These are phyloP conservation scores for Zaprionus davidi DNA, from an alignment of 1,140 invertebrate genomes.

Conservation along the genomic window DNA sequence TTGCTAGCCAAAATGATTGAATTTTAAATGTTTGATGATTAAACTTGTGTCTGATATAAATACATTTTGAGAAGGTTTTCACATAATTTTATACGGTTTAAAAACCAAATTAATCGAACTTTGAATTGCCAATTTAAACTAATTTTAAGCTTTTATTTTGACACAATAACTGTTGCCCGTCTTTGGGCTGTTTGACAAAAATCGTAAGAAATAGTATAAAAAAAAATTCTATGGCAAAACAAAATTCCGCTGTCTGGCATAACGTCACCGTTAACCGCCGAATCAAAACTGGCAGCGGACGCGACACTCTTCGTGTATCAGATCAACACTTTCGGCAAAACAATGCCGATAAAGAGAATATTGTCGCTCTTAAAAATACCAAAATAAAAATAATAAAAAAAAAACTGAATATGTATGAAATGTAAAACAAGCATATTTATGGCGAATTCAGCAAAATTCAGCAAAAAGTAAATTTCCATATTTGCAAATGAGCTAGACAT, in stretches of 20 bases:
- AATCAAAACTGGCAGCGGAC: conserved; percentile 1
- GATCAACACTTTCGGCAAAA: background rate
- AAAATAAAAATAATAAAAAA: conserved; percentile 5
- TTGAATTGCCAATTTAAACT: background rate
- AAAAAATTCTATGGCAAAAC: background rate
- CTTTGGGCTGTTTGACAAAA: background rate
- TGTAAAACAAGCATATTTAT: background rate
- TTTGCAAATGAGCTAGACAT: background rate
- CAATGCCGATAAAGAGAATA: background rate
- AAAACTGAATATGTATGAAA: background rate
- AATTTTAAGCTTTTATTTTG: background rate
- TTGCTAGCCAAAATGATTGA: background rate
- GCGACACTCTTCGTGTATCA: background rate
- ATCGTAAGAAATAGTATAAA: background rate
- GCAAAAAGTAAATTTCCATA: background rate
- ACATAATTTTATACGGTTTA: background rate
- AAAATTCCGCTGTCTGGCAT: background rate
- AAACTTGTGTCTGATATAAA: background rate
- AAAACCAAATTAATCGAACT: background rate
- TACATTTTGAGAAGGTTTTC: background rate
- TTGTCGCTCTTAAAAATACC: conserved; percentile 3
- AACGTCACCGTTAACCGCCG: conserved; percentile 4
- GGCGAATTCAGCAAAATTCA: background rate
- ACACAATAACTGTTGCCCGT: background rate
- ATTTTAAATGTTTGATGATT: background rate